phyloP scores from a whole-genome alignment of 2,113 vertebrate species.

The Caloenas nicobarica region DNA sequence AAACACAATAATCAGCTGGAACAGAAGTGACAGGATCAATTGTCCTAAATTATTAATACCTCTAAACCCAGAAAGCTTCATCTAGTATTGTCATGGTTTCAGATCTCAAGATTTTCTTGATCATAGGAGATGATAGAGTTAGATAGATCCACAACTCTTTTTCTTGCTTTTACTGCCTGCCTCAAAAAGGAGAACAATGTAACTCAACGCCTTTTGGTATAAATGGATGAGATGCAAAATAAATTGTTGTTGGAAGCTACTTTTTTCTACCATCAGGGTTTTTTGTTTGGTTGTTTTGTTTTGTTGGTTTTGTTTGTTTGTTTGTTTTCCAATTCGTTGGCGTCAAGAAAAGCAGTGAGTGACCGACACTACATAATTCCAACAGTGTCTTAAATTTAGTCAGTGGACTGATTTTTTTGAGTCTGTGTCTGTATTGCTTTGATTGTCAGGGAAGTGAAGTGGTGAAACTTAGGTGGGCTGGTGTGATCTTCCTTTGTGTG shows the following conservation, averaged over 20 bases:
- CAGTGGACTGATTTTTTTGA: background rate
- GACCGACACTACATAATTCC: background rate
- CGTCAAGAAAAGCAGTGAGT: background rate
- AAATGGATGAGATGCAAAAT: background rate
- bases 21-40: constrained; percentile 40
- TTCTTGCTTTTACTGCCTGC: background rate
- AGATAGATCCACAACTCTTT: background rate
- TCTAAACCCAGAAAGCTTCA: background rate
- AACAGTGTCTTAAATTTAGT: background rate
- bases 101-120: constrained; percentile 1
- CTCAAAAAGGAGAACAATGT: background rate
- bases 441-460: background rate
- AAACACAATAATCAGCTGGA: constrained; percentile 43
- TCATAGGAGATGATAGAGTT: background rate
- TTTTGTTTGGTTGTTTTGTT: too few relatives aligned
- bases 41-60: constrained; percentile 43
- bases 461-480: background rate
- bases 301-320: background rate
- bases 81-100: background rate
- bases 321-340: background rate
- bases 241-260: background rate
- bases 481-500: background rate
- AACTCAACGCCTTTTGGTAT: background rate
- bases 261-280: background rate
- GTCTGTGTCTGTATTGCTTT: background rate